Conservation (phyloP, 2,888 invertebrate species). For the Eupithecia dodoneata region DNA sequence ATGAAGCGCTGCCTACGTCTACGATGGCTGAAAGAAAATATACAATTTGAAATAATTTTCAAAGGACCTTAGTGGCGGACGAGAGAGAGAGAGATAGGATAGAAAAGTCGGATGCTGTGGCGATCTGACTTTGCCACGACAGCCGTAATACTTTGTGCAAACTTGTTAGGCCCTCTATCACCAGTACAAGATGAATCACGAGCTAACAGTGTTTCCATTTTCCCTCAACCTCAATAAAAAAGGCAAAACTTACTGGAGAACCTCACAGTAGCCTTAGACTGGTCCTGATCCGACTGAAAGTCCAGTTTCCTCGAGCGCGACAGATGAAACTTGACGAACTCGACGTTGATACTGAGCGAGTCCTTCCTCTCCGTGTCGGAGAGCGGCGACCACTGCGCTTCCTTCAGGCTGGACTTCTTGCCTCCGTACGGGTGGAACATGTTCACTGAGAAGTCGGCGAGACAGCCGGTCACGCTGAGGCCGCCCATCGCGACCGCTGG, state of each 20-base stretch:
- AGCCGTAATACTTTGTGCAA: not conserved
- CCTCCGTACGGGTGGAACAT: slow-evolving; percentile 99
- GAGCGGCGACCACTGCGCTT: slow-evolving; percentile 93
- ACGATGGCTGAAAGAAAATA: slow-evolving; percentile 89
- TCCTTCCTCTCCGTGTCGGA: slow-evolving; percentile 96
- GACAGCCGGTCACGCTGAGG: slow-evolving; percentile 96
- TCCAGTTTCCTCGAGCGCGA: slow-evolving; percentile 95
- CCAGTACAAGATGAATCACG: too few species aligned
- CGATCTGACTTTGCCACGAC: not conserved
- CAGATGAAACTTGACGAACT: slow-evolving; percentile 98
- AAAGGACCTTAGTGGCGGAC: not conserved
- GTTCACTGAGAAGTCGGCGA: slow-evolving; percentile 98
- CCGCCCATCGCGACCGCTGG: slow-evolving; percentile 91
- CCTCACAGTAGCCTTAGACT: slow-evolving; percentile 93
- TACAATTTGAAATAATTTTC: not conserved
- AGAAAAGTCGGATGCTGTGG: not conserved
- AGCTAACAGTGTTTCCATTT: not conserved
- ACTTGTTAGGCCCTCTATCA: too few species aligned
- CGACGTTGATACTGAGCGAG: slow-evolving; percentile 97
- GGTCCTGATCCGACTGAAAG: slow-evolving; percentile 88
- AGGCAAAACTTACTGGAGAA: slow-evolving; percentile 90
- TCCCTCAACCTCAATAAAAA: not conserved
- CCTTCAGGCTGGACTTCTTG: slow-evolving; percentile 89
- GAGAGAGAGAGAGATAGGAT: not conserved
- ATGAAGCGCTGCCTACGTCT: slow-evolving; percentile 97